These are phyloP conservation scores for Tetrao urogallus DNA, from an alignment of 2,113 vertebrate genomes.

Conservation along the genomic window DNA sequence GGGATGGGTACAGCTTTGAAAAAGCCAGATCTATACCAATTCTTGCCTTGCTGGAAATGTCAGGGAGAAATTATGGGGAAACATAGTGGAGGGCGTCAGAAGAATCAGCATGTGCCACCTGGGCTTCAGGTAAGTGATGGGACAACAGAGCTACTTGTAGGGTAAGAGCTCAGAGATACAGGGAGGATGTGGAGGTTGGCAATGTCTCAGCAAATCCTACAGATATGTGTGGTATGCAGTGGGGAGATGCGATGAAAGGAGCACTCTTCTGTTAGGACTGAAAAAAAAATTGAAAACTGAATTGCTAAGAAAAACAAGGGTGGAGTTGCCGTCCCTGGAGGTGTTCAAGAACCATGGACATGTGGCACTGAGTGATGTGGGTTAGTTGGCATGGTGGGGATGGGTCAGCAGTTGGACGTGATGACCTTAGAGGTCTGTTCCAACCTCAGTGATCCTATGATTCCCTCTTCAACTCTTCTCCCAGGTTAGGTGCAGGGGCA, in stretches of 20 bases:
- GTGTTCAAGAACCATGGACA: too few species aligned
- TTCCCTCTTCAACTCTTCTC: background rate
- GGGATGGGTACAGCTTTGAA: background rate
- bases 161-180: background rate
- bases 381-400: too few species aligned
- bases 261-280: background rate
- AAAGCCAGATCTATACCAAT: background rate
- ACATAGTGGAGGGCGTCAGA: background rate
- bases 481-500: background rate
- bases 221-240: background rate
- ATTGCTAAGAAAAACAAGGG: background rate
- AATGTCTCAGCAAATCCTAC: background rate
- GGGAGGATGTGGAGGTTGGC: background rate
- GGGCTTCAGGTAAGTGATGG: background rate
- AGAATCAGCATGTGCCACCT: background rate
- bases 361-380: too few species aligned
- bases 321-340: too few species aligned
- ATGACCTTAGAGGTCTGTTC: too few species aligned
- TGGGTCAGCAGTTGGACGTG: too few species aligned
- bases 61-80: background rate
- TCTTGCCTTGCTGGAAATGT: background rate
- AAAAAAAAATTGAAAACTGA: background rate
- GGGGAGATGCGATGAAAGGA: accelerated
- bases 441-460: too few species aligned
- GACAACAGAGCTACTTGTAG: background rate